These are phyloP conservation scores for Paracentrotus lividus DNA, from an alignment of 53 echinoderm and acorn worm genomes.

Conservation along the genomic window DNA sequence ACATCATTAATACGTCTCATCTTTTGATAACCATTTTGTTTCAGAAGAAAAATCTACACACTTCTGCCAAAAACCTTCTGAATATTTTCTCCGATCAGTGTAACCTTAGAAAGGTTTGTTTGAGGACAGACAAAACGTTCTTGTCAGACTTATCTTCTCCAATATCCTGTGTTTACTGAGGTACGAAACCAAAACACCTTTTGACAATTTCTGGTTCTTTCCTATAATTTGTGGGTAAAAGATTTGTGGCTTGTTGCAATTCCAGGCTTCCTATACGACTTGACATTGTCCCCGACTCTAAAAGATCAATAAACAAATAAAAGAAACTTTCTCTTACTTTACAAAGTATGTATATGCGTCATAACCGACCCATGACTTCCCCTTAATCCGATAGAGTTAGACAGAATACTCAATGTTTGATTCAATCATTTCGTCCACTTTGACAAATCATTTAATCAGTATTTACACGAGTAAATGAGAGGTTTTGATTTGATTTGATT, in stretches of 20 bases:
- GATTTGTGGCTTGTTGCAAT: slow-evolving; percentile 12
- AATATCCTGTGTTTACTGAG: slow-evolving; percentile 54
- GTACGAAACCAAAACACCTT: slow-evolving; percentile 48
- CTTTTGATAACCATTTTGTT: not conserved
- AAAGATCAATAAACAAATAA: slow-evolving; percentile 20
- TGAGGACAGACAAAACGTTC: not conserved
- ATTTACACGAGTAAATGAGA: slow-evolving; percentile 49
- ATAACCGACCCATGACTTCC: not conserved
- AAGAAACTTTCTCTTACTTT: not conserved
- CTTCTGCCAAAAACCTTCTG: not conserved
- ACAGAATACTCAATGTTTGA: slow-evolving; percentile 27
- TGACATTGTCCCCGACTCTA: slow-evolving; percentile 43
- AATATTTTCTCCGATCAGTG: not conserved
- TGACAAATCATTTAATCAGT: slow-evolving; percentile 63
- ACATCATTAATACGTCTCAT: not conserved
- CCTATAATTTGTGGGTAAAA: slow-evolving; percentile 25
- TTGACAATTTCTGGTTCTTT: slow-evolving; percentile 46
- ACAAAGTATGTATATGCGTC: slow-evolving; percentile 22
- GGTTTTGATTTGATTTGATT: slow-evolving; percentile 56
- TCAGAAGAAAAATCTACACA: not conserved
- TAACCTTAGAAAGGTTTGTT: not conserved
- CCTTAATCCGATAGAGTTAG: not conserved
- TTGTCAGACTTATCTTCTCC: slow-evolving; percentile 26
- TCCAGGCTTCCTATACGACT: slow-evolving; percentile 20
- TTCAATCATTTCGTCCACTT: slow-evolving; percentile 45